Base-by-base conservation (phyloP, 1,140 invertebrate genomes). In the Ganaspis sp. region DNA sequence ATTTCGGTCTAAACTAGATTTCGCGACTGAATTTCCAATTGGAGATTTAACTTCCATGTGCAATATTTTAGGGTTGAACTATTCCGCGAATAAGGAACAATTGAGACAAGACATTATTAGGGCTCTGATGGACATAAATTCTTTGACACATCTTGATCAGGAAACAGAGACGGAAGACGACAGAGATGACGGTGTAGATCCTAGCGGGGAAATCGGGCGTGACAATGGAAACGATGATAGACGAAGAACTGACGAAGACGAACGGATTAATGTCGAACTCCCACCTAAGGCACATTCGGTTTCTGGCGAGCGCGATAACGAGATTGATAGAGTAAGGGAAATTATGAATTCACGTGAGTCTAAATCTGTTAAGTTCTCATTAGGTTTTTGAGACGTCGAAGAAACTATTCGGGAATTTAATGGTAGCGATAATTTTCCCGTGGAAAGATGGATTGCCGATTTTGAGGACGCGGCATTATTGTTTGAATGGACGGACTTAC, bases 371-470 rank as follows among this genome's bases (percentile, higher is more conserved):
- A 53, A 42, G 23, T 73, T 54, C 19, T 19, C 40, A 21, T 15
- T 54, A 21, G 42, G 29, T 9, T 70, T 70, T 19, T 11, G 29
- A 70, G 69, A 12, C n/a, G n/a, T 45, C 29, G 83, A 85, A 78
- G 83, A 76, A 5, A 26, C 78, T 5, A 78, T 86, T 23, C 49
- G 70, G 54, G 4, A 17, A 9, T 87, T 86, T 54, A 53, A 76
- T 42, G 85, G 81, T n/a, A 77, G 69, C 0, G 79, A 82, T 17
- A 70, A 58, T 34, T 84, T 81, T 4, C 21, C 84, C 2, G 37
- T 88, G 15, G 72, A 84, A 38, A 80, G 54, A 64, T 88, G 84
- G 83, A 81, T 87, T 9, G 4, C 49, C 0, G 84, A 85, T 73
- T 86, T 89, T 29, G 81, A 88, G 72, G 84, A 87, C 11, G 76